phyloP scores from a whole-genome alignment of 2,113 vertebrate genomes.

The cattle (Bos taurus) region DNA sequence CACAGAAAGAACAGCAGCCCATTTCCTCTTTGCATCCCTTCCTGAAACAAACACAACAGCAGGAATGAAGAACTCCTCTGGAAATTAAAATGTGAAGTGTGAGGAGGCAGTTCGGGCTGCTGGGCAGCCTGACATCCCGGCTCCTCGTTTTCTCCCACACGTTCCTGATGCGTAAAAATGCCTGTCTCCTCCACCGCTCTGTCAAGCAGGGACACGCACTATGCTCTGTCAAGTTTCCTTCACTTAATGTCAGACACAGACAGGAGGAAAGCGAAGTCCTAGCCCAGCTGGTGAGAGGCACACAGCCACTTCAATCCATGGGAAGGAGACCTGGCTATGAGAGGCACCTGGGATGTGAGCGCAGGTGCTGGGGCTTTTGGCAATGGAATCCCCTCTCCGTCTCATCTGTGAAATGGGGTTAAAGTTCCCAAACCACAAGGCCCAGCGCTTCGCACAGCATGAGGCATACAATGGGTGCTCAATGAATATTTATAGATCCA shows the following conservation, averaged over 20 bases:
- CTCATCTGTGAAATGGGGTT: neutral
- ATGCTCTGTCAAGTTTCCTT: neutral
- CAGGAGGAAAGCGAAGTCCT: neutral
- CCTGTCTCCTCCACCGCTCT: neutral
- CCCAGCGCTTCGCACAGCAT: neutral
- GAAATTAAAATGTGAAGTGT: neutral
- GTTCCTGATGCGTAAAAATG: neutral
- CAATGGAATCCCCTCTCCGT: neutral
- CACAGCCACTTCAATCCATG: accelerated
- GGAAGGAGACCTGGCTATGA: neutral
- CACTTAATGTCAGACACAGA: neutral
- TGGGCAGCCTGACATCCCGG: too few species aligned
- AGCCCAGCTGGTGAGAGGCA: neutral
- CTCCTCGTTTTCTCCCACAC: neutral
- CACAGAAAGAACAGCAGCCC: neutral
- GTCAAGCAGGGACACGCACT: neutral
- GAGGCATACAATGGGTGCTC: neutral
- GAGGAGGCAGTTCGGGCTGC: neutral
- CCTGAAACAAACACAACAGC: neutral
- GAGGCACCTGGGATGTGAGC: neutral
- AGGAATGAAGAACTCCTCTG: neutral
- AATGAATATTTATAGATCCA: neutral
- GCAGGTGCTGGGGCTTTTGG: neutral
- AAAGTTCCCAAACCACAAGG: neutral
- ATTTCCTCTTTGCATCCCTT: neutral